Evolutionary conservation across 2,888 invertebrate species (phyloP).

Genomic region (Leptothorax acervorum): DNA sequence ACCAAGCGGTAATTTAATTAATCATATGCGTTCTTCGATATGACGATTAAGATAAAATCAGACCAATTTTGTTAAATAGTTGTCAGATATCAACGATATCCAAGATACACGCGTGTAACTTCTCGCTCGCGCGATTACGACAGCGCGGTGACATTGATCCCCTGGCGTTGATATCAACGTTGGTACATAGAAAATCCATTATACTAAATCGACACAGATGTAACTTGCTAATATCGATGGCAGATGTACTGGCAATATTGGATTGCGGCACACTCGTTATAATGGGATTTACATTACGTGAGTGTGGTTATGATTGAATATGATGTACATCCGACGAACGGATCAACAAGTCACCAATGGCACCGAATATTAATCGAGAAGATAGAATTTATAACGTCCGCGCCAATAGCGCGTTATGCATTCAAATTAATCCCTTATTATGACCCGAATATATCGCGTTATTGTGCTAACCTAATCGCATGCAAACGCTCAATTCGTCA

Average conservation of each 20-base stretch:
- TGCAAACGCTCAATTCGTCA: no score
- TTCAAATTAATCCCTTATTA: slow-evolving; percentile 68
- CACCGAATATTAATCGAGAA: slow-evolving; percentile 68
- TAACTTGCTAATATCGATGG: slow-evolving; percentile 60
- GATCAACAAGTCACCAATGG: slow-evolving; percentile 69
- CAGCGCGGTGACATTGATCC: no score
- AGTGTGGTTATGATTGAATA: slow-evolving; percentile 50
- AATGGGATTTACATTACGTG: slow-evolving; percentile 70
- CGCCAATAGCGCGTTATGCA: slow-evolving; percentile 51
- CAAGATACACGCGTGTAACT: no score
- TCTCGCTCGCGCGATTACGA: no score
- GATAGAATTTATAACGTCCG: slow-evolving; percentile 64
- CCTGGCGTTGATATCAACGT: no score
- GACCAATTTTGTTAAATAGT: slow-evolving; percentile 10
- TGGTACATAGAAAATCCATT: no score
- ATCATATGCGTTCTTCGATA: neutral
- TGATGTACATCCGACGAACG: no score
- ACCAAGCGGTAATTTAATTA: neutral
- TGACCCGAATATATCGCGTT: no score
- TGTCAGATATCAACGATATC: neutral
- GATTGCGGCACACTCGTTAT: slow-evolving; percentile 65
- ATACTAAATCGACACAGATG: no score
- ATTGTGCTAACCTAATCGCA: no score
- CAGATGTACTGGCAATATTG: slow-evolving; percentile 59
- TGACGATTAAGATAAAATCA: neutral